Evolutionary conservation across 2,797 vertebrate genomes (phyloP).

Genomic region (Poeciliopsis presidionis): DNA sequence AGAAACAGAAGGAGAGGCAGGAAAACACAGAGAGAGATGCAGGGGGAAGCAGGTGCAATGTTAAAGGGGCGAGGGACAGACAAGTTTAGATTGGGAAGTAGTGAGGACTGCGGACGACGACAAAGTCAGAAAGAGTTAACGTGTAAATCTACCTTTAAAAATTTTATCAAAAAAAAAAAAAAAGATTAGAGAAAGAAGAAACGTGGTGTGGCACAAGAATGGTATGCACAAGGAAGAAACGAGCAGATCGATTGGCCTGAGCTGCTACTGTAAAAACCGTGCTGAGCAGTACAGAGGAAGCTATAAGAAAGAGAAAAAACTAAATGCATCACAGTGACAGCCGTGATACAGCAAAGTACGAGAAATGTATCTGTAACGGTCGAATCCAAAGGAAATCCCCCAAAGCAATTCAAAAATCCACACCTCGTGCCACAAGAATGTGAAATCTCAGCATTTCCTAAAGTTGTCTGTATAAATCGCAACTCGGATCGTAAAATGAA

Average conservation of each 20-base stretch:
- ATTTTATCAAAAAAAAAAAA: constrained; percentile 1
- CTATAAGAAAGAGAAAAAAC: constrained; percentile 8
- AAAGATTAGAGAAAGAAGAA: neutral
- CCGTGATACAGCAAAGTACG: constrained; percentile 36
- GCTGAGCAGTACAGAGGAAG: constrained; percentile 27
- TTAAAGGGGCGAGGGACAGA: constrained; percentile 42
- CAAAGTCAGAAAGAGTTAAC: constrained; percentile 7
- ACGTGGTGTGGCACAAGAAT: constrained; percentile 6
- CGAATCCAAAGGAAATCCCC: constrained; percentile 8
- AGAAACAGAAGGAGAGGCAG: constrained; percentile 53
- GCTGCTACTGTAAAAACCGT: constrained; percentile 13
- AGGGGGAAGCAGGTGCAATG: constrained; percentile 49
- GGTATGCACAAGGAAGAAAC: constrained; percentile 9
- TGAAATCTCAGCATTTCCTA: constrained; percentile 27
- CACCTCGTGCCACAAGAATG: constrained; percentile 30
- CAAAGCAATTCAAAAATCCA: constrained; percentile 38
- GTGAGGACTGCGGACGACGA: constrained; percentile 8
- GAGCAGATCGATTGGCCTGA: constrained; percentile 37
- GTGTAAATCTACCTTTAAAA: neutral
- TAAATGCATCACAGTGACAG: constrained; percentile 31
- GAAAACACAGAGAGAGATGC: constrained; percentile 33
- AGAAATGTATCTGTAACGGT: constrained; percentile 10
- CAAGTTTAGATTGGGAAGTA: constrained; percentile 12
- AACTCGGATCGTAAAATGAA: constrained; percentile 28
- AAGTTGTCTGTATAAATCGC: constrained; percentile 27